These are phyloP conservation scores for Lapara coniferarum DNA, from an alignment of 2,888 invertebrate species.

Conservation along the genomic window DNA sequence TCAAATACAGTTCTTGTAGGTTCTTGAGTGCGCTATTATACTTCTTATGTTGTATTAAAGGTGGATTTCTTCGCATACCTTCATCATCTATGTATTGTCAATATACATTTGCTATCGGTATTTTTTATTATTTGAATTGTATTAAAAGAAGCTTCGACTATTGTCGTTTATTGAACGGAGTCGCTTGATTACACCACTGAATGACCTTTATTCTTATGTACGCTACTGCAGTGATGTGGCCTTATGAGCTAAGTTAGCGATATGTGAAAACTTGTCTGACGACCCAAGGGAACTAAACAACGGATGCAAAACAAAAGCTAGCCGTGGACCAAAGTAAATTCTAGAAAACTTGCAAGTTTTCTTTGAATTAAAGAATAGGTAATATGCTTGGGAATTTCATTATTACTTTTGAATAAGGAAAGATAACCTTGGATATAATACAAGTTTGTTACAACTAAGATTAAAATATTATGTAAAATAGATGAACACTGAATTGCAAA, in stretches of 20 bases:
- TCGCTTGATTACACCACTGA: background rate
- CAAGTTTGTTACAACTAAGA: too few relatives aligned
- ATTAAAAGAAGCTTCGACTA: background rate
- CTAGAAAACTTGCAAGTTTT: too few relatives aligned
- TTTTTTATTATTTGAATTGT: slow-evolving; percentile 26
- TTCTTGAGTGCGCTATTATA: slow-evolving; percentile 9
- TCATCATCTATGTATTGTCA: background rate
- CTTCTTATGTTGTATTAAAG: slow-evolving; percentile 28
- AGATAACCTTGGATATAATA: too few relatives aligned
- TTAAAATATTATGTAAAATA: background rate
- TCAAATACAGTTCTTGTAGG: background rate
- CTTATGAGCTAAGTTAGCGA: background rate
- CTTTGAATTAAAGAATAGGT: too few relatives aligned
- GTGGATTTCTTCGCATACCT: slow-evolving; percentile 32
- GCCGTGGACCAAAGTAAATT: too few relatives aligned
- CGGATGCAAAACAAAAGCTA: too few relatives aligned
- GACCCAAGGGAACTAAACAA: too few relatives aligned
- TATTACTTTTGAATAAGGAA: too few relatives aligned
- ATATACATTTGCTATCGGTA: slow-evolving; percentile 12
- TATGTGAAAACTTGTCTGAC: too few relatives aligned
- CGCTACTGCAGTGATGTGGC: background rate
- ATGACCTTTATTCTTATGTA: slow-evolving; percentile 8
- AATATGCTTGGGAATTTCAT: too few relatives aligned
- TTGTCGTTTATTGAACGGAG: background rate
- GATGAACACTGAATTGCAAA: too few relatives aligned